Percentiles rank a stretch among this genome's conserved stretches.
phyloP scores from a whole-genome alignment of 2,113 vertebrate species.

The Phasianus colchicus region DNA sequence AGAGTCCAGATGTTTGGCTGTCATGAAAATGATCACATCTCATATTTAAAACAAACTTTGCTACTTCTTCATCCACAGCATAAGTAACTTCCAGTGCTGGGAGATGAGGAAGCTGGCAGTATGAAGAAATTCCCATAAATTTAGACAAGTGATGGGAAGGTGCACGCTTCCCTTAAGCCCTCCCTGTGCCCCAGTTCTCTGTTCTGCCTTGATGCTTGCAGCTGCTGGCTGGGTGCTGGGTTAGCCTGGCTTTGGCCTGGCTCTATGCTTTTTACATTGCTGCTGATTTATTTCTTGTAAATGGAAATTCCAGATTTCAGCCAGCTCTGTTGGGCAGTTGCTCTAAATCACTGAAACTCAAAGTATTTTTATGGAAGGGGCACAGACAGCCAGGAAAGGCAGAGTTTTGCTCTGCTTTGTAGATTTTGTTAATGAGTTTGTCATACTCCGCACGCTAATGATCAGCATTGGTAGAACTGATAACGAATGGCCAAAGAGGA shows the following conservation, averaged over 20 bases:
- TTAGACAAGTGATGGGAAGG: background rate
- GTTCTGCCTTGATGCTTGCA: background rate
- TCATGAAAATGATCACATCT: background rate
- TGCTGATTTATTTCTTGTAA: background rate
- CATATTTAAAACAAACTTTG: background rate
- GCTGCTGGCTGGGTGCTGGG: background rate
- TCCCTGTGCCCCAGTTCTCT: background rate
- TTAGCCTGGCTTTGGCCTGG: background rate
- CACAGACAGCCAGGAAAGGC: conserved; percentile 28
- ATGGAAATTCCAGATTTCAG: background rate
- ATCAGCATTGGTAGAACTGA: conserved; percentile 46
- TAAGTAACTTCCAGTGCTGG: background rate
- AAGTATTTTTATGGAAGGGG: background rate
- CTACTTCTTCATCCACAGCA: background rate
- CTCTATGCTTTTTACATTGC: background rate
- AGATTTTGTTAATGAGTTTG: conserved; percentile 53
- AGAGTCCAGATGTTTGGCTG: background rate
- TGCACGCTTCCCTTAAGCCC: background rate
- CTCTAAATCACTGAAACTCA: background rate
- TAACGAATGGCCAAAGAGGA: conserved; percentile 66
- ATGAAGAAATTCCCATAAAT: background rate
- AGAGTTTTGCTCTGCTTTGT: background rate
- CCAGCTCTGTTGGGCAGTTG: background rate
- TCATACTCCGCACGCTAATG: background rate
- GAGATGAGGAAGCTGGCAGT: background rate